These are phyloP conservation scores for Drosophila chauvacae DNA, from an alignment of 1,140 invertebrate species.

Conservation along the genomic window DNA sequence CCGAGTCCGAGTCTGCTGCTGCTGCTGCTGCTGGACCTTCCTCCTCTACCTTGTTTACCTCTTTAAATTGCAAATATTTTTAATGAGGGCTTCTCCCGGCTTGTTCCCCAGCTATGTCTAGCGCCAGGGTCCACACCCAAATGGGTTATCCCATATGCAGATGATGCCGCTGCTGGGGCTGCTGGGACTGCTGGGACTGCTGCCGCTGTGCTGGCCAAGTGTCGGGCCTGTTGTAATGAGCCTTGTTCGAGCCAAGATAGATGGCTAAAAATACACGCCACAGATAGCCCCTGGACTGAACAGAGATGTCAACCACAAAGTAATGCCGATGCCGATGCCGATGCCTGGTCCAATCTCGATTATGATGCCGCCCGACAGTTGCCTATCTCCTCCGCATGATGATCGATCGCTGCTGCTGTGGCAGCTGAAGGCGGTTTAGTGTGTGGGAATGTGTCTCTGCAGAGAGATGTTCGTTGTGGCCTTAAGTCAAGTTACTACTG, in stretches of 20 bases:
- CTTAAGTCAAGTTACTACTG: neutral
- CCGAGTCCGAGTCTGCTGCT: neutral
- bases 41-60: slow-evolving; percentile 25
- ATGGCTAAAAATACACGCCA: slow-evolving; percentile 62
- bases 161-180: slow-evolving; percentile 6
- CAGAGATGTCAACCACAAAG: slow-evolving; percentile 50
- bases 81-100: slow-evolving; percentile 54
- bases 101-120: slow-evolving; percentile 26
- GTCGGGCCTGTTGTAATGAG: slow-evolving; percentile 74
- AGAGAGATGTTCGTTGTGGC: neutral
- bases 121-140: slow-evolving; percentile 52
- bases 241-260: slow-evolving; percentile 46
- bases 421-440: slow-evolving; percentile 21
- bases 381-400: slow-evolving; percentile 9
- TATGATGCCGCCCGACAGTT: slow-evolving; percentile 45
- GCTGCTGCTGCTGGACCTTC: neutral
- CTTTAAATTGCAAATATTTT: slow-evolving; percentile 78
- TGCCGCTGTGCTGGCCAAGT: slow-evolving; percentile 46
- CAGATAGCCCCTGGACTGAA: slow-evolving; percentile 32
- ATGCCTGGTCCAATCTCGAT: slow-evolving; percentile 19
- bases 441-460: slow-evolving; percentile 3
- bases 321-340: slow-evolving; percentile 20
- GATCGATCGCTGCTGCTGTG: slow-evolving; percentile 1
- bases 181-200: neutral
- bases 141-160: slow-evolving; percentile 43